phyloP scores from a whole-genome alignment of 2,888 invertebrate species.

The Ennomos fuscantarius region DNA sequence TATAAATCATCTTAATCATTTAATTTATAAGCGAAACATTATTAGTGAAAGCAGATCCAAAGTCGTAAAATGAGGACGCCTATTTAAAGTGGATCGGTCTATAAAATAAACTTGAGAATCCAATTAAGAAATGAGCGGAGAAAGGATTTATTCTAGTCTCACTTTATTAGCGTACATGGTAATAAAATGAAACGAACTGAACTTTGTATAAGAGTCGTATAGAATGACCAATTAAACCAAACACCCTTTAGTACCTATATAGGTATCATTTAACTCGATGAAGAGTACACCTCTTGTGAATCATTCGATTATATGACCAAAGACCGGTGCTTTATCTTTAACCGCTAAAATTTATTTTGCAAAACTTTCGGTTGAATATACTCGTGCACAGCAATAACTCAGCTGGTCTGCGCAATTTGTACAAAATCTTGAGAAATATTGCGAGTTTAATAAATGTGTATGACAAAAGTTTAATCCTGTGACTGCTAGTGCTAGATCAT shows the following conservation, averaged over 20 bases:
- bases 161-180: constrained; percentile 72
- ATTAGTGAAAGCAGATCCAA: constrained; percentile 61
- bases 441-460: too few species aligned
- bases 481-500: too few species aligned
- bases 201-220: constrained; percentile 51
- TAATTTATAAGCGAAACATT: constrained; percentile 30
- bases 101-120: constrained; percentile 80
- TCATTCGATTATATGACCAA: too few species aligned
- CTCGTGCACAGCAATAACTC: neutral
- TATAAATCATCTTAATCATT: constrained; percentile 25
- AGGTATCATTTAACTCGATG: constrained; percentile 8
- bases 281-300: constrained; percentile 10
- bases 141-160: constrained; percentile 71
- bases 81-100: constrained; percentile 73
- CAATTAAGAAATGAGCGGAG: constrained; percentile 79
- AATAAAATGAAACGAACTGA: constrained; percentile 63
- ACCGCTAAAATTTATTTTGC: constrained; percentile 9
- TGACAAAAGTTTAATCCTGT: too few species aligned
- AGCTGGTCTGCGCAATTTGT: too few species aligned
- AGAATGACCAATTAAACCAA: constrained; percentile 51
- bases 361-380: neutral
- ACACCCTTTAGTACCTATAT: constrained; percentile 21
- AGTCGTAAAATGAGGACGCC: constrained; percentile 69
- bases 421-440: too few species aligned
- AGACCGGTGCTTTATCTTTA: too few species aligned